These are phyloP conservation scores for Latrodectus hesperus DNA, from an alignment of 2,888 invertebrate genomes.

Conservation along the genomic window DNA sequence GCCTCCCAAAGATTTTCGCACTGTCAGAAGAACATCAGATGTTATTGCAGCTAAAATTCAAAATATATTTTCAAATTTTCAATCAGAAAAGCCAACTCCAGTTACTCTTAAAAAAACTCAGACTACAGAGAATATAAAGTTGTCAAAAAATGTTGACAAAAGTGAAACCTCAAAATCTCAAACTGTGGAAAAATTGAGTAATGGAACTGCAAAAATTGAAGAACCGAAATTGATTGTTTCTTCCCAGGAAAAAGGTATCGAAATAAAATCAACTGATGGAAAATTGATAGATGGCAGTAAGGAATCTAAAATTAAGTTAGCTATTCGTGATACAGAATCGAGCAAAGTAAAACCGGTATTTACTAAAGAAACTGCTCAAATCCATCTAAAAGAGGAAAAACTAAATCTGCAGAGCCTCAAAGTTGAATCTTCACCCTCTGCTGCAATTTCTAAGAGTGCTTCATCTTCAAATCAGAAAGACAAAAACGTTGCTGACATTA, in stretches of 20 bases:
- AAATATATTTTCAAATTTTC: slow-evolving; percentile 57
- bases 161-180: not conserved
- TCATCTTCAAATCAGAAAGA: slow-evolving; percentile 19
- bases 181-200: not conserved
- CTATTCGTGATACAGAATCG: not conserved
- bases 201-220: not conserved
- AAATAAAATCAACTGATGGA: not conserved
- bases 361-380: not conserved
- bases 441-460: slow-evolving; percentile 46
- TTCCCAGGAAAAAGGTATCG: not conserved
- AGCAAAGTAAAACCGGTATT: not conserved
- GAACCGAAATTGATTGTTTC: no score
- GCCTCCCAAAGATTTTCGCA: slow-evolving; percentile 62
- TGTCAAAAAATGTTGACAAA: not conserved
- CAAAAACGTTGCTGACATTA: slow-evolving; percentile 44
- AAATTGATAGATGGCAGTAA: no score
- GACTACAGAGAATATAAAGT: not conserved
- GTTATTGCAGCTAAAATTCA: slow-evolving; percentile 66
- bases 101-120: slow-evolving; percentile 12
- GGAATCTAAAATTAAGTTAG: no score
- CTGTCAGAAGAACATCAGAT: slow-evolving; percentile 61
- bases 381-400: not conserved
- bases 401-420: slow-evolving; percentile 22
- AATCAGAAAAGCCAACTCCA: slow-evolving; percentile 28
- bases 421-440: slow-evolving; percentile 10